Conservation (phyloP, 2,113 vertebrate genomes). For the Macroglossus sobrinus region DNA sequence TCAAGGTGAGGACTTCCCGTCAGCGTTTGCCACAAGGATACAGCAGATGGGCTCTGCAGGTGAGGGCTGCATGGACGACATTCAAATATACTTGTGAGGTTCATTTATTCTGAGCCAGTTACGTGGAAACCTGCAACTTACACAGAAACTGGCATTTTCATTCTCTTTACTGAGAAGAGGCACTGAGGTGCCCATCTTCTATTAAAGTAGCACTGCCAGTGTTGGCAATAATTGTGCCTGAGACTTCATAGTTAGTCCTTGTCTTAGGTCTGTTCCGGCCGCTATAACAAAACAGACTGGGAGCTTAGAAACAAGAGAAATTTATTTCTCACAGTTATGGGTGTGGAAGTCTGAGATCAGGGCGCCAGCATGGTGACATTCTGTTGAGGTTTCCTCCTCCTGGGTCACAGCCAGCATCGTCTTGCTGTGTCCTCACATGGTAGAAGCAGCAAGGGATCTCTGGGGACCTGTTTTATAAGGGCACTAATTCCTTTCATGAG, state of each 20-base stretch:
- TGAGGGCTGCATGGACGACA: neutral
- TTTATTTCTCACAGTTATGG: neutral
- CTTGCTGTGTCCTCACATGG: neutral
- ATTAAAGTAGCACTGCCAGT: neutral
- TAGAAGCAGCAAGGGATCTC: neutral
- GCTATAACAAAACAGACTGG: neutral
- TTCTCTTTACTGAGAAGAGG: neutral
- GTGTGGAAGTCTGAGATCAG: neutral
- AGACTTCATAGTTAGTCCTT: neutral
- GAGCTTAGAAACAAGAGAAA: neutral
- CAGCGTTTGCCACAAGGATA: too few relatives aligned
- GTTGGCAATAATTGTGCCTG: neutral
- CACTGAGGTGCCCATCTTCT: neutral
- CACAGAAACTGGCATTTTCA: neutral
- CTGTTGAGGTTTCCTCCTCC: neutral
- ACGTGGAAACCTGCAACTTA: accelerated
- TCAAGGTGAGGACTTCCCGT: neutral
- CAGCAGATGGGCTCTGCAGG: neutral
- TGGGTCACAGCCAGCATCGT: neutral
- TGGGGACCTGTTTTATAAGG: neutral
- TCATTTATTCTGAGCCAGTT: neutral
- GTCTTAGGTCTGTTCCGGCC: neutral
- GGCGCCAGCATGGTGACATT: neutral
- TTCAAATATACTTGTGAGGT: neutral
- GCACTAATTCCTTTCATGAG: neutral